Evolutionary conservation across 2,888 invertebrate genomes (phyloP).

Genomic region (Urechis unicinctus): DNA sequence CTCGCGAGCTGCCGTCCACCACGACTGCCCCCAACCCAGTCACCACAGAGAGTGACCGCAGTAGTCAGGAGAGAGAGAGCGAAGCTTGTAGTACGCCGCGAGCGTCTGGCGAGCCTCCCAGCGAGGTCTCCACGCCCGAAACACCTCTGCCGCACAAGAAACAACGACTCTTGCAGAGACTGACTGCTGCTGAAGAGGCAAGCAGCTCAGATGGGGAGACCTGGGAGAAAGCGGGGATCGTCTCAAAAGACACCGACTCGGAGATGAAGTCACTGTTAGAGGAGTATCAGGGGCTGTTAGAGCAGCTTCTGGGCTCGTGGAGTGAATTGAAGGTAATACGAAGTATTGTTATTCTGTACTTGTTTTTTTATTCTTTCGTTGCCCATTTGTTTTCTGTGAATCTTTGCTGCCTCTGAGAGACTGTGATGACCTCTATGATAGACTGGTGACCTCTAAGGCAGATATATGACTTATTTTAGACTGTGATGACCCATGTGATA

Average conservation of each 20-base stretch:
- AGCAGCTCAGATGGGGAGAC: constrained; percentile 38
- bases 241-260: constrained; percentile 14
- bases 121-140: neutral
- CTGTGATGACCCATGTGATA: no score
- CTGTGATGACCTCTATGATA: no score
- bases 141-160: constrained; percentile 18
- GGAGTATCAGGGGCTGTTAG: constrained; percentile 59
- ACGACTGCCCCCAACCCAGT: neutral
- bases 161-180: constrained; percentile 10
- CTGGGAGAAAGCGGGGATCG: constrained; percentile 20
- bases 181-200: constrained; percentile 12
- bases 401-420: no score
- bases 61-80: neutral
- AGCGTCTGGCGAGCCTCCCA: no score
- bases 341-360: neutral
- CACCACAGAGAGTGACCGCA: neutral
- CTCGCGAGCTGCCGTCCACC: constrained; percentile 32
- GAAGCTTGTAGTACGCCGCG: neutral
- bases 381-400: no score
- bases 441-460: no score
- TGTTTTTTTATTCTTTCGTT: neutral
- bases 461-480: no score
- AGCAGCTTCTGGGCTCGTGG: constrained; percentile 67
- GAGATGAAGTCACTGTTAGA: constrained; percentile 38
- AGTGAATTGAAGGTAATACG: constrained; percentile 54